These are phyloP conservation scores for Lithobius niger DNA, from an alignment of 1,140 invertebrate genomes.

Conservation along the genomic window DNA sequence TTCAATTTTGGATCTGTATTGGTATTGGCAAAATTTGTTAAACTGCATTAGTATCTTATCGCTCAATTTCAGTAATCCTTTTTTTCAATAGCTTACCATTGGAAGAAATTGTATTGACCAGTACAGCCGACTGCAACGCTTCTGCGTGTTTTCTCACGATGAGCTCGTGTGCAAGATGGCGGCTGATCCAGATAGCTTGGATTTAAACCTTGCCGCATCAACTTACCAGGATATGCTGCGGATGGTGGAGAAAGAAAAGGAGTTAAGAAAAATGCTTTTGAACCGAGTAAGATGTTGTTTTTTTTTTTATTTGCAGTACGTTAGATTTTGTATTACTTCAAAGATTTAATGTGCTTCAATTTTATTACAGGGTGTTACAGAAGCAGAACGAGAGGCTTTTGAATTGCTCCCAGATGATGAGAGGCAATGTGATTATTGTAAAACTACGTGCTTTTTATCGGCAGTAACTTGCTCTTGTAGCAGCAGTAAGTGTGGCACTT, in stretches of 20 bases:
- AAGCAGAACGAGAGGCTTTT: constrained; percentile 80
- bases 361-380: constrained; percentile 59
- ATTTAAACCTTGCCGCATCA: constrained; percentile 71
- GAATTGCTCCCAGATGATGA: constrained; percentile 94
- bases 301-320: constrained; percentile 5
- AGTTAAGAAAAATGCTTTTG: constrained; percentile 31
- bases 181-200: constrained; percentile 64
- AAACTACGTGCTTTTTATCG: constrained; percentile 94
- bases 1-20: too few relatives aligned
- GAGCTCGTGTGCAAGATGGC: constrained; percentile 99
- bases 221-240: constrained; percentile 83
- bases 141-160: constrained; percentile 98
- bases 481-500: constrained; percentile 28
- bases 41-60: too few relatives aligned
- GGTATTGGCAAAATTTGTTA: too few relatives aligned
- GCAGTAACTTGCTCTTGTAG: constrained; percentile 79
- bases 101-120: constrained; percentile 88
- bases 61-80: too few relatives aligned
- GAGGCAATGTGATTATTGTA: constrained; percentile 85
- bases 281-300: constrained; percentile 28
- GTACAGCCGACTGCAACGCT: constrained; percentile 82
- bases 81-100: constrained; percentile 76
- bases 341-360: constrained; percentile 4
- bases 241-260: constrained; percentile 80
- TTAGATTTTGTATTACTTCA: constrained; percentile 2